Evolutionary conservation across 2,797 vertebrate species (phyloP), one percentile per base, ranked within the genome.

Genomic region (Fistularia tabacaria): DNA sequence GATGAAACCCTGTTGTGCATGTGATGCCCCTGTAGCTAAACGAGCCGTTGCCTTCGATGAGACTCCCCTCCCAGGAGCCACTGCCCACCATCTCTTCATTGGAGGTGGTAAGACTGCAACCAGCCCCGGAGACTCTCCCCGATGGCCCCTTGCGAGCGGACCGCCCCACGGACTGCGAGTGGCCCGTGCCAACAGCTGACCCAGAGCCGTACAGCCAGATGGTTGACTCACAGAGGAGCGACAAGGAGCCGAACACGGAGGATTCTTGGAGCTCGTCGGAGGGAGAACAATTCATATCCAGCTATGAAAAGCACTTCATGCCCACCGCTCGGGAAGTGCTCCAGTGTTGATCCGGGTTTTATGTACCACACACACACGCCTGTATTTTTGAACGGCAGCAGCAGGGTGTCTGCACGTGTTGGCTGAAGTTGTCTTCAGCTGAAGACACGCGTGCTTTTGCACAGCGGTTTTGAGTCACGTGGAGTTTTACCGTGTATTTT

Each of bases 271-370:
- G 50, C 67, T 81, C 69, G 38, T 66, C 63, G 14, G 77, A 77
- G 3, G 84, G 85, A 6, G 69, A 81, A 13, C 8, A 53, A 1
- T 49, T 46, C 13, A 44, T 51, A 6, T 82, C 81, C 1, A 89
- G 85, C 40, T 92, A 92, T 5, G 91, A 91, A 74, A 88, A 76
- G 60, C 91, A 91, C 72, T 92, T 91, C 66, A 85, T 91, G 88
- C 91, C 91, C 3, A 69, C 73, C 38, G 40, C 51, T 50, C 9
- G n/a, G 11, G 86, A 82, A 14, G 37, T 85, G 47, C 57, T 55
- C 42, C 12, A 41, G 5, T 10, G 53, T 51, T 77, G 7, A 14
- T 41, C 11, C 10, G 10, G 3, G n/a, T 7, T 45, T 12, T 14
- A 36, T n/a, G n/a, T 7, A 54, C n/a, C 8, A 9, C 46, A 47